These are phyloP conservation scores for Lasioglossum morio DNA, from an alignment of 2,888 invertebrate genomes.

Conservation along the genomic window DNA sequence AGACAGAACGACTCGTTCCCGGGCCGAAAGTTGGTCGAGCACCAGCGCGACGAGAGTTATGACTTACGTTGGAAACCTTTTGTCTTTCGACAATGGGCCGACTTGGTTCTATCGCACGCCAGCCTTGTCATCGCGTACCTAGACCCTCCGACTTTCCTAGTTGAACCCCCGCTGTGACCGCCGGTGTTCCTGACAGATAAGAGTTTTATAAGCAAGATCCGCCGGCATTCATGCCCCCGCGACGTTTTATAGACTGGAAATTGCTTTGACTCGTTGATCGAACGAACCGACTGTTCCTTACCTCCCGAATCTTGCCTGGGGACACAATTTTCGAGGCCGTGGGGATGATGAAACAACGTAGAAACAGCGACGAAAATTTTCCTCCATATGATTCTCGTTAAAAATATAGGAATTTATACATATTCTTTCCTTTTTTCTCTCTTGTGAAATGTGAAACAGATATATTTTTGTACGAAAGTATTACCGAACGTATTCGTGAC, in stretches of 20 bases:
- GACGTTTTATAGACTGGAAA: slow-evolving; percentile 5
- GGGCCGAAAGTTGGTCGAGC: slow-evolving; percentile 61
- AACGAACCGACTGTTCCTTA: not conserved
- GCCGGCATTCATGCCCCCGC: slow-evolving; percentile 2
- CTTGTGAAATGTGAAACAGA: too few species aligned
- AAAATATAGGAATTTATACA: too few species aligned
- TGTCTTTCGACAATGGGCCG: slow-evolving; percentile 74
- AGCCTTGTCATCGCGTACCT: slow-evolving; percentile 34
- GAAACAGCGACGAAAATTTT: not conserved
- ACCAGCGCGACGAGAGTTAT: slow-evolving; percentile 62
- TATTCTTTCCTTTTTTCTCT: too few species aligned
- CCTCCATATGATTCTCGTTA: not conserved
- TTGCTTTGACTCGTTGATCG: slow-evolving; percentile 12
- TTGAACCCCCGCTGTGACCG: slow-evolving; percentile 33
- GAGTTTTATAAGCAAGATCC: slow-evolving; percentile 31
- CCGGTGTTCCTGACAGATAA: slow-evolving; percentile 26
- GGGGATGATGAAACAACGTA: not conserved
- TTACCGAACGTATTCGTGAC: too few species aligned
- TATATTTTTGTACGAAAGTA: not conserved
- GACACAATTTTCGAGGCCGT: not conserved
- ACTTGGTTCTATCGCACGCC: slow-evolving; percentile 57
- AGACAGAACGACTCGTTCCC: slow-evolving; percentile 26
- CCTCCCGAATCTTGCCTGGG: not conserved
- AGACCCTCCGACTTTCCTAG: slow-evolving; percentile 39
- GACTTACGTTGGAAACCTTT: slow-evolving; percentile 68